phyloP scores from a whole-genome alignment of 2,888 invertebrate genomes.

The Xylota sylvarum region DNA sequence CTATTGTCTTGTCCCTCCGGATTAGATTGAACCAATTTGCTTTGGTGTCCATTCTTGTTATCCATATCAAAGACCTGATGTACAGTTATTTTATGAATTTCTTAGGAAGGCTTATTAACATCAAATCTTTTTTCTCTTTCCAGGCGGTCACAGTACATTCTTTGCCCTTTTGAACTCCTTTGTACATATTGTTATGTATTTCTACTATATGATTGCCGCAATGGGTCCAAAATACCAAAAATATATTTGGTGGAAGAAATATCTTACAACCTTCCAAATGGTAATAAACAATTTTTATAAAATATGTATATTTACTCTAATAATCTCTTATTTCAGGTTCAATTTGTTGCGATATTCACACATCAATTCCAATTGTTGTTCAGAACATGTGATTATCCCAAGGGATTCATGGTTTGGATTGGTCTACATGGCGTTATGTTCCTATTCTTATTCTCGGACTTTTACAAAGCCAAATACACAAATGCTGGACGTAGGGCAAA shows the following conservation, averaged over 20 bases:
- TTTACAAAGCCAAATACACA: slow-evolving; percentile 94
- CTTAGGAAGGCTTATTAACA: neutral
- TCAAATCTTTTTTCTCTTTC: slow-evolving; percentile 76
- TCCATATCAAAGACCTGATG: too few species aligned
- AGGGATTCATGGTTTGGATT: slow-evolving; percentile 96
- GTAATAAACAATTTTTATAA: slow-evolving; percentile 85
- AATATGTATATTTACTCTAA: slow-evolving; percentile 6
- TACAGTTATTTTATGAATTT: neutral
- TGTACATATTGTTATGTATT: slow-evolving; percentile 98
- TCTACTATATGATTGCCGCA: slow-evolving; percentile 97
- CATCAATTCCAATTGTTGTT: slow-evolving; percentile 97
- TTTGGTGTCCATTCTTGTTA: too few species aligned
- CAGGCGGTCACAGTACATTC: slow-evolving; percentile 98
- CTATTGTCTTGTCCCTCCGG: too few species aligned
- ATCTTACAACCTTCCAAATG: slow-evolving; percentile 97
- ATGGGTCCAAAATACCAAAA: slow-evolving; percentile 97
- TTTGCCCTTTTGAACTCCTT: slow-evolving; percentile 97
- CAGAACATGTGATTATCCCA: slow-evolving; percentile 96
- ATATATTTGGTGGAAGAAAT: slow-evolving; percentile 99
- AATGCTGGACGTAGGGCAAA: slow-evolving; percentile 80
- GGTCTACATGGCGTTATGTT: slow-evolving; percentile 97
- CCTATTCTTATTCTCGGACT: slow-evolving; percentile 96
- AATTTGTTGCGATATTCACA: slow-evolving; percentile 95
- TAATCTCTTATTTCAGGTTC: slow-evolving; percentile 87
- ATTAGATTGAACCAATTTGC: too few species aligned